Percentiles rank a stretch among this genome's conserved stretches.
Conservation (phyloP, 2,797 vertebrate genomes). For the Antrozous pallidus region DNA sequence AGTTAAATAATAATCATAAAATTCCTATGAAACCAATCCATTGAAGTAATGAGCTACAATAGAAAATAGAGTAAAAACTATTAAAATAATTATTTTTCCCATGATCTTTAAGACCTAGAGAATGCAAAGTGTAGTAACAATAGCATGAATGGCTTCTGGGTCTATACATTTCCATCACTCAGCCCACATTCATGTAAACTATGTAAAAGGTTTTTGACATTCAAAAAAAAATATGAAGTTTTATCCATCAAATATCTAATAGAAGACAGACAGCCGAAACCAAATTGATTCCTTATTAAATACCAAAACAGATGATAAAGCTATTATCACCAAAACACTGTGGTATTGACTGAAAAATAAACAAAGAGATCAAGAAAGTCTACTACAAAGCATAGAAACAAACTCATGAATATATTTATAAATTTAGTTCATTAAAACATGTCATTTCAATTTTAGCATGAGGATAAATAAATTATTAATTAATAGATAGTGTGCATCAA, state of each 20-base stretch:
- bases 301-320: not conserved
- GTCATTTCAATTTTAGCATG: not conserved
- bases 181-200: not conserved
- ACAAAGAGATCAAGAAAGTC: not conserved
- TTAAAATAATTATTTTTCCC: not conserved
- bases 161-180: not conserved
- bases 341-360: constrained; percentile 12
- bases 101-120: not conserved
- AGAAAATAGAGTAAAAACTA: not conserved
- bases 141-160: not conserved
- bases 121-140: not conserved
- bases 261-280: not conserved
- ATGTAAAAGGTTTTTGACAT: not conserved
- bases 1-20: not conserved
- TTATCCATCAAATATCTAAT: not conserved
- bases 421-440: constrained; percentile 15
- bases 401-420: constrained; percentile 35
- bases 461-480: not conserved
- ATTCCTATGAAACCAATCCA: not conserved
- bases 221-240: not conserved
- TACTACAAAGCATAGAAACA: not conserved
- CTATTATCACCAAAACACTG: not conserved
- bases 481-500: not conserved
- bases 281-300: not conserved
- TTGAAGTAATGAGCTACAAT: not conserved